Evolutionary conservation across 2,888 invertebrate species (phyloP).

Genomic region (Lamellibrachia satsuma): DNA sequence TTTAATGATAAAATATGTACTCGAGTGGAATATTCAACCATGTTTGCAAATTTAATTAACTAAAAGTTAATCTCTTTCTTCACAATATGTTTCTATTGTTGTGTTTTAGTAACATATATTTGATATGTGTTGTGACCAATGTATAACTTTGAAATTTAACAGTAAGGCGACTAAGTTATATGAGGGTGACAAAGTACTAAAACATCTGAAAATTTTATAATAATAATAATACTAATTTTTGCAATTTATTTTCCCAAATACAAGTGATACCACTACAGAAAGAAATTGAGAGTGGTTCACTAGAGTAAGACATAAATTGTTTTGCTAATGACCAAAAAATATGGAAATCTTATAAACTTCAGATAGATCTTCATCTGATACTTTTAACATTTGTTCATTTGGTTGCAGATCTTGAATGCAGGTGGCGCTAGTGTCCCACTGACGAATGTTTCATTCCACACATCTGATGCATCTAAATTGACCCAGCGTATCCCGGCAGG

Average conservation of each 20-base stretch:
- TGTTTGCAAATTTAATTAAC: neutral
- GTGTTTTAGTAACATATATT: too few relatives aligned
- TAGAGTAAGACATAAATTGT: neutral
- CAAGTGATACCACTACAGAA: too few relatives aligned
- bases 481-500: neutral
- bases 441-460: neutral
- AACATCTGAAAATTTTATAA: neutral
- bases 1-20: neutral
- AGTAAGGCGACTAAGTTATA: neutral
- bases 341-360: neutral
- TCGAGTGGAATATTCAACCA: neutral
- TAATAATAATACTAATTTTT: neutral
- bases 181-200: neutral
- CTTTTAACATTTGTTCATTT: neutral
- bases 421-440: neutral
- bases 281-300: neutral
- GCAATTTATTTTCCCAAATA: too few relatives aligned
- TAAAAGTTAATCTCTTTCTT: neutral
- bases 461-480: neutral
- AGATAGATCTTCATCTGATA: neutral
- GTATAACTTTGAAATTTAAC: neutral
- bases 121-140: too few relatives aligned
- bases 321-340: neutral
- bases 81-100: too few relatives aligned
- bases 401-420: neutral